phyloP scores from a whole-genome alignment of 2,797 vertebrate species.

The Myotis vivesi region DNA sequence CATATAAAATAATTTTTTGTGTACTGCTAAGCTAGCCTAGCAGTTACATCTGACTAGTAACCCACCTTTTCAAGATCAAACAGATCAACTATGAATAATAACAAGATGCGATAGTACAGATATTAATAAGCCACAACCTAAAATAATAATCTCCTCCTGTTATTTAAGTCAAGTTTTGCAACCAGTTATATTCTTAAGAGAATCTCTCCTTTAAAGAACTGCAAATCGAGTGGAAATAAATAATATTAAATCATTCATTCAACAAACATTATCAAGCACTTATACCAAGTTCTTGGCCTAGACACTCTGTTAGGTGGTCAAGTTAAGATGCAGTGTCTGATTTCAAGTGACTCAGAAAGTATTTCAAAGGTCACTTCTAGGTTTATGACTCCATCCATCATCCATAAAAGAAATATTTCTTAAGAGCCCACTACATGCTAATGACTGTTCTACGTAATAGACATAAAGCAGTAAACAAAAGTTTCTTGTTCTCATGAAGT shows the following conservation, averaged over 20 bases:
- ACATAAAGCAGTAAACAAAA: neutral
- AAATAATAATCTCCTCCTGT: neutral
- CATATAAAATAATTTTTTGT: neutral
- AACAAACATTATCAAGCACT: neutral
- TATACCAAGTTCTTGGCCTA: neutral
- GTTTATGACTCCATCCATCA: neutral
- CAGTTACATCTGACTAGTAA: neutral
- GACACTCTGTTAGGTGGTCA: neutral
- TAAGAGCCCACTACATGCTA: neutral
- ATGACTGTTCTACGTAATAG: neutral
- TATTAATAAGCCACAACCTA: neutral
- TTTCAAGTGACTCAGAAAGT: neutral
- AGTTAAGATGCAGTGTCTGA: neutral
- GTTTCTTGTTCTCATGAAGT: neutral
- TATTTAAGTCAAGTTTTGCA: neutral
- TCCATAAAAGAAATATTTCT: neutral
- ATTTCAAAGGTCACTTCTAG: neutral
- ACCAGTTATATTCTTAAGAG: neutral
- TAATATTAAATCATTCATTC: neutral
- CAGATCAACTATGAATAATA: neutral
- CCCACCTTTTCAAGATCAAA: slow-evolving; percentile 25
- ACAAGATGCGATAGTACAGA: neutral
- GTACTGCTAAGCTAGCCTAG: neutral
- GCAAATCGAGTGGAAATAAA: neutral
- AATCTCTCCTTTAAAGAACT: neutral